A percentile compares a stretch with the other conserved stretches of the same genome.
These are phyloP conservation scores for Cephalopachus bancanus DNA, from an alignment of 2,797 vertebrate species.

Conservation along the genomic window DNA sequence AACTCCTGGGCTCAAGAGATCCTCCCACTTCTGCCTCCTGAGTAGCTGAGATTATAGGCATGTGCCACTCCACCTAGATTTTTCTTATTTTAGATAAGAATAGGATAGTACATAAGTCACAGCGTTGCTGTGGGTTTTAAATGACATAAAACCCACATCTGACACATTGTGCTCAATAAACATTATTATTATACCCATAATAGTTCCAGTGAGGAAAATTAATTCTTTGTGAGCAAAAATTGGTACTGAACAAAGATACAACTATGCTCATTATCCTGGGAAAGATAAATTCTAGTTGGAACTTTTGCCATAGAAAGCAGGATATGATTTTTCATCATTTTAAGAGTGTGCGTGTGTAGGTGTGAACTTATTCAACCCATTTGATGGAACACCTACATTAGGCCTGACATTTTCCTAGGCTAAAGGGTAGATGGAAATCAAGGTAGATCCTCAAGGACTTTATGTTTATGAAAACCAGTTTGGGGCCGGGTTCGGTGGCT, in stretches of 20 bases:
- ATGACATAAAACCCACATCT: not conserved
- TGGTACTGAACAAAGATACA: not conserved
- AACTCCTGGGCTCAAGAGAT: too few species aligned
- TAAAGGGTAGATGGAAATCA: not conserved
- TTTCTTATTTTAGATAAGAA: not conserved
- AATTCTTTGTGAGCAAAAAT: slow-evolving; percentile 12
- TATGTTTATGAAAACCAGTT: not conserved
- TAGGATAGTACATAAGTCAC: not conserved
- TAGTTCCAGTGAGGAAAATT: not conserved
- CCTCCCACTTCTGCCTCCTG: too few species aligned
- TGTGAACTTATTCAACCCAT: not conserved
- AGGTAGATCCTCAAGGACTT: not conserved
- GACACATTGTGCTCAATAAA: not conserved
- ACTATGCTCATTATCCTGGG: not conserved
- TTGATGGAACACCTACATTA: not conserved
- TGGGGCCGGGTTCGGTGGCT: not conserved
- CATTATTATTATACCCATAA: not conserved
- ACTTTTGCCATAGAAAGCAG: not conserved
- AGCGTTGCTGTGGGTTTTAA: not conserved
- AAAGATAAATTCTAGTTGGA: slow-evolving; percentile 46
- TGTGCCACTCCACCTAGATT: not conserved
- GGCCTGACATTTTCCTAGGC: not conserved
- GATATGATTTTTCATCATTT: not conserved
- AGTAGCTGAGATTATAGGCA: too few species aligned
- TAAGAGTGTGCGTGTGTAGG: not conserved